Base-by-base conservation (phyloP, 2,888 invertebrate species). In the Sarcophaga variegata region DNA sequence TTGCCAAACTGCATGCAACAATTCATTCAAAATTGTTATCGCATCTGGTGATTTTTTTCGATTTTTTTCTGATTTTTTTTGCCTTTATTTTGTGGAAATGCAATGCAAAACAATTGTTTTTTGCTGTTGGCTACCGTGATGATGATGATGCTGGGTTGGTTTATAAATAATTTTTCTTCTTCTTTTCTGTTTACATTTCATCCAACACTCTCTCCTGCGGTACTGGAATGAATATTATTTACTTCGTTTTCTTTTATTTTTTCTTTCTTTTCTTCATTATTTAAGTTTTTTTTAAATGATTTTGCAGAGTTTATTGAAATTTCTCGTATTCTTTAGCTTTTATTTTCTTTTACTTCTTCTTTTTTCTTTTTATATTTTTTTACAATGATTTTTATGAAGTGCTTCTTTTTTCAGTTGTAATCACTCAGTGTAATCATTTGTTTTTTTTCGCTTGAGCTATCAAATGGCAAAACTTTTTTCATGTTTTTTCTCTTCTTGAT, bases 381-480 rank as follows among this genome's bases (percentile, higher is more conserved):
- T 12, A 54, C 5, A 14, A 54, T 54, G 54, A 54, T 54, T 54
- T 17, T 54, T 54, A 54, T 54, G 54, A 12, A 54, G 54, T 54
- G 54, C 12, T 54, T 54, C 17, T 14, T 54, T 54, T 54, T 54
- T 54, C 54, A 54, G 54, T 54, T 54, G 12, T 54, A 14, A 14
- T 49, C 14, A 14, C 14, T 11, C 14, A 49, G 47, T 47, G 6
- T n/a, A 37, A 69, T 20, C 69, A 14, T 69, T 49, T 12, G 17
- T 69, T 11, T 69, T 11, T 69, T 47, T 8, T 67, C 45, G 45
- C 37, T 45, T 67, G 67, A 67, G 37, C 69, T 47, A 47, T 11
- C 20, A 69, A 66, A 25, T 37, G 25, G 47, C 69, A 69, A 45
- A 54, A 12, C 14, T 14, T 54, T 54, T 49, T 54, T 54, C 0